These are phyloP conservation scores for Apamea epomidion DNA, from an alignment of 2,888 invertebrate species.

Conservation along the genomic window DNA sequence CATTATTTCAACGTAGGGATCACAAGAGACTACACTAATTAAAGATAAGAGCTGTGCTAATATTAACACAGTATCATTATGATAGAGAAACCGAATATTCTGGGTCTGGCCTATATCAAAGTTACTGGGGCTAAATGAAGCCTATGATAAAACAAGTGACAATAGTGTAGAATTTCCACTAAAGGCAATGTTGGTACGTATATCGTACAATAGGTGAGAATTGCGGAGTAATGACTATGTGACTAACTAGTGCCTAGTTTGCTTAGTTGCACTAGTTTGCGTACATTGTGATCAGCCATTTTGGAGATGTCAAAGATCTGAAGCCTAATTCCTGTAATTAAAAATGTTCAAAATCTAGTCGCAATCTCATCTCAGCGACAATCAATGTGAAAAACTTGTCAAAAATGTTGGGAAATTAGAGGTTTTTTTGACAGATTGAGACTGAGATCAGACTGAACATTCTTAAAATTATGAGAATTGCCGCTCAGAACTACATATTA, in stretches of 20 bases:
- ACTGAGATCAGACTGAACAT: no score
- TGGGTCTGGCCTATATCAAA: constrained; percentile 11
- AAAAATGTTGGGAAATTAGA: no score
- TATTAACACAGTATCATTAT: constrained; percentile 26
- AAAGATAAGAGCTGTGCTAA: constrained; percentile 16
- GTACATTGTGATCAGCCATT: constrained; percentile 1
- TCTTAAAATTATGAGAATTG: no score
- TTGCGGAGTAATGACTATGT: neutral
- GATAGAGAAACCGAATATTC: constrained; percentile 38
- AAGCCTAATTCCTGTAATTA: no score
- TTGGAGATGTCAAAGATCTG: neutral
- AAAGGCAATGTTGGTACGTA: neutral
- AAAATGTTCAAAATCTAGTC: no score
- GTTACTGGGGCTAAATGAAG: neutral
- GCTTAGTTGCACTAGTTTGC: no score
- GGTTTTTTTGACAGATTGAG: no score
- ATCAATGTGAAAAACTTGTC: no score
- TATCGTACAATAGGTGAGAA: neutral
- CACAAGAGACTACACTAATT: constrained; percentile 4
- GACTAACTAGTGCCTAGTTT: neutral
- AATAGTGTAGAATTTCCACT: constrained; percentile 18
- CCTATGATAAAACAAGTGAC: neutral
- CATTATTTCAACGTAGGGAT: neutral
- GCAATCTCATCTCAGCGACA: no score
- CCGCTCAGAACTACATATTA: no score